These are phyloP conservation scores for Heliothis peltigera DNA, from an alignment of 2,888 invertebrate species.

Conservation along the genomic window DNA sequence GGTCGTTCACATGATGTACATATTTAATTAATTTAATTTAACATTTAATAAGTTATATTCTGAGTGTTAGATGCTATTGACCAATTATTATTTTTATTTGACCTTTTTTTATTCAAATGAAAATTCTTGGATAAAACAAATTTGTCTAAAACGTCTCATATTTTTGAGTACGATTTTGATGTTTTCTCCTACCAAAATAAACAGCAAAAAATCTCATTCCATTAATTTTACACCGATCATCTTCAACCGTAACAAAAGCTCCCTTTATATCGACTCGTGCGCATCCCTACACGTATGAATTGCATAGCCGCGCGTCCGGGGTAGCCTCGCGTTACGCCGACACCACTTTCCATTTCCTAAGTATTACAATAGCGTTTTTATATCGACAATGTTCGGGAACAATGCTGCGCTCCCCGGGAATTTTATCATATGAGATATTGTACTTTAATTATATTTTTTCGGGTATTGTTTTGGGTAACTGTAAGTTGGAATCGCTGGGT, in stretches of 20 bases:
- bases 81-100: too few relatives aligned
- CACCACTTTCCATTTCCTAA: conserved; percentile 85
- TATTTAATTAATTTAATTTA: too few relatives aligned
- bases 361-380: conserved; percentile 78
- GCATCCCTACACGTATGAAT: conserved; percentile 76
- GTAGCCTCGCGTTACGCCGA: conserved; percentile 85
- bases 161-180: too few relatives aligned
- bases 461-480: neutral
- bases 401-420: conserved; percentile 65
- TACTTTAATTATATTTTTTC: conserved; percentile 32
- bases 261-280: conserved; percentile 11
- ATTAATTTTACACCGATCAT: neutral
- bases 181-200: neutral
- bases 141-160: too few relatives aligned
- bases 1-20: too few relatives aligned
- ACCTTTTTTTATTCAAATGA: too few relatives aligned
- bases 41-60: too few relatives aligned
- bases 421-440: conserved; percentile 60
- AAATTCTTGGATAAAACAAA: too few relatives aligned
- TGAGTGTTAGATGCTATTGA: too few relatives aligned
- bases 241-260: neutral
- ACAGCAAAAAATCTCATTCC: neutral
- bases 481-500: conserved; percentile 13
- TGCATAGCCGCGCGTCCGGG: conserved; percentile 82
- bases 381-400: conserved; percentile 69